These are phyloP conservation scores for Metacarcinus magister DNA, from an alignment of 2,888 invertebrate genomes.

Conservation along the genomic window DNA sequence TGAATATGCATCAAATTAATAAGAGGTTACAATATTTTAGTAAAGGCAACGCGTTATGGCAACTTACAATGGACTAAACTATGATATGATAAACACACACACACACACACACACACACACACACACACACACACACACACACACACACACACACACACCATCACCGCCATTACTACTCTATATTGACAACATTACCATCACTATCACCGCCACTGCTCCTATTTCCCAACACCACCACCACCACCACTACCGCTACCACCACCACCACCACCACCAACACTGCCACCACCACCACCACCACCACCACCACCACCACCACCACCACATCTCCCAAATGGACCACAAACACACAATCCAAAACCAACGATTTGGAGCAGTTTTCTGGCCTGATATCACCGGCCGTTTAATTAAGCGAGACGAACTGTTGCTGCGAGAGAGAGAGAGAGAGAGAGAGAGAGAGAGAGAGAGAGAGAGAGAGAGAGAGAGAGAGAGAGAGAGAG, in stretches of 20 bases:
- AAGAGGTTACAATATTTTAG: too few species aligned
- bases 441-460: background rate
- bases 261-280: background rate
- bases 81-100: background rate
- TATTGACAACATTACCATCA: too few species aligned
- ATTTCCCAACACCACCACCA: background rate
- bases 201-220: too few species aligned
- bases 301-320: background rate
- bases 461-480: background rate
- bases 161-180: too few species aligned
- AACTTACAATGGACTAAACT: background rate
- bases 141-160: too few species aligned
- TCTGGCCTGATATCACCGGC: background rate
- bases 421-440: background rate
- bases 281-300: background rate
- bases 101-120: too few species aligned
- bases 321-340: background rate
- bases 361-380: conserved; percentile 17
- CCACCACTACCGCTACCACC: background rate
- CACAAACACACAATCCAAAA: conserved; percentile 28
- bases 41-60: too few species aligned
- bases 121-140: too few species aligned
- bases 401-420: conserved; percentile 44
- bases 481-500: conserved; percentile 44
- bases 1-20: too few species aligned